Evolutionary conservation across 1,140 invertebrate genomes (phyloP), one percentile per base, ranked within the genome.

Genomic region (Drosophila gunungcola): DNA sequence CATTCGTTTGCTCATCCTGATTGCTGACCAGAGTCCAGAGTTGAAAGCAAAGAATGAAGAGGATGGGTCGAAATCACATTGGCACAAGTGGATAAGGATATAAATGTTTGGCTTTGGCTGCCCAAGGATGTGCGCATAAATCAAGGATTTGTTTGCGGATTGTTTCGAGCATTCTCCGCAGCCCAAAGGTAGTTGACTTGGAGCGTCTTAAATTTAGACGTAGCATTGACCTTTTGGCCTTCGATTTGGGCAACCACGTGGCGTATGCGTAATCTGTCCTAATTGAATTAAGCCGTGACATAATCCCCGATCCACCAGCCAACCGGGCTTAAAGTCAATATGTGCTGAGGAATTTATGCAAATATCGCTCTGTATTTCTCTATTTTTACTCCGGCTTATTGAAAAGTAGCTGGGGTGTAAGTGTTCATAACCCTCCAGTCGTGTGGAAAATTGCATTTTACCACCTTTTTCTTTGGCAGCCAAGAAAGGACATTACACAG

Each of bases 101-200:
- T 91, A 91, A 91, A 91, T 91, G 89, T 89, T 89, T 89, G 85
- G 77, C 78, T 81, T 73, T 77, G 64, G 67, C 67, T 76, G 79
- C 73, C 81, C 67, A 76, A 84, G 80, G 88, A 91, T 88, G 84
- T 82, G 85, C 76, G 84, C 84, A 91, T 91, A 91, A 91, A 91
- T 91, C 89, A 91, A 91, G 89, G 89, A 91, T 91, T 91, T 91
- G 84, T 91, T 91, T 91, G 85, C 78, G 84, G 84, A 89, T 89
- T 89, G 62, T 72, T 84, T 86, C 41, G 34, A 46, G 43, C 27
- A 42, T 10, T 13, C 11, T 39, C 11, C 10, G 2, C n/a, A 3
- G 48, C 34, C 41, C 51, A 74, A 80, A 86, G 83, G 70, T 83
- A 88, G 75, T 76, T 88, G 69, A 82, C 75, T 85, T 78, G 55